These are phyloP conservation scores for Panopea generosa DNA, from an alignment of 2,888 invertebrate genomes.

Conservation along the genomic window DNA sequence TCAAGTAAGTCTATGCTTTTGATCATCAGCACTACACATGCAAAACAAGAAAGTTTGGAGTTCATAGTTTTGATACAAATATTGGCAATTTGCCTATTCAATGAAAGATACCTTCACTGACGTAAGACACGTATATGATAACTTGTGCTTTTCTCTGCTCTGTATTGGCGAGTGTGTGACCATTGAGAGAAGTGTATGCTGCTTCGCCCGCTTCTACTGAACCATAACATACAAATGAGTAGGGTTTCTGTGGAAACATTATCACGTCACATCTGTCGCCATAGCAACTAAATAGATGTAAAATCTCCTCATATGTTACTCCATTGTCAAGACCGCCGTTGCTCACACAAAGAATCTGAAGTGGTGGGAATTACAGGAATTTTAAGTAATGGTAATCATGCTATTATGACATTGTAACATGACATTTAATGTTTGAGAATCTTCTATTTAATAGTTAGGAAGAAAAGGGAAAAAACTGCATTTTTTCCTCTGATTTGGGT, in stretches of 20 bases:
- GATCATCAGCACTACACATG: no score
- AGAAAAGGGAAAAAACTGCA: no score
- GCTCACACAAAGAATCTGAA: conserved; percentile 91
- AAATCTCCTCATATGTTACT: conserved; percentile 89
- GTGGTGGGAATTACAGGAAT: conserved; percentile 16
- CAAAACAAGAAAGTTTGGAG: no score
- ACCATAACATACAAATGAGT: conserved; percentile 91
- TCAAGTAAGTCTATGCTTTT: no score
- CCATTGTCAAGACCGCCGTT: conserved; percentile 95
- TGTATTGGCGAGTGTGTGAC: conserved; percentile 81
- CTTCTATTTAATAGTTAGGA: no score
- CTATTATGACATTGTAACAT: no score
- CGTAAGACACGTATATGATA: conserved; percentile 89
- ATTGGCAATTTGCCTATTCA: no score
- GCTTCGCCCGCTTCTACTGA: conserved; percentile 85
- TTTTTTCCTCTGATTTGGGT: no score
- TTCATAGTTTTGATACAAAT: no score
- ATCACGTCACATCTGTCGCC: conserved; percentile 88
- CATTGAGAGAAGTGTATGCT: conserved; percentile 69
- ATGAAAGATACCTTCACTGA: conserved; percentile 88
- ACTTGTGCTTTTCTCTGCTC: conserved; percentile 81
- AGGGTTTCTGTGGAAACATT: conserved; percentile 92
- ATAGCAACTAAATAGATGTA: conserved; percentile 87
- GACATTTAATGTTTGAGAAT: no score
- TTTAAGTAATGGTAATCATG: no score